phyloP scores from a whole-genome alignment of 2,888 invertebrate species.

The Scotopteryx bipunctaria region DNA sequence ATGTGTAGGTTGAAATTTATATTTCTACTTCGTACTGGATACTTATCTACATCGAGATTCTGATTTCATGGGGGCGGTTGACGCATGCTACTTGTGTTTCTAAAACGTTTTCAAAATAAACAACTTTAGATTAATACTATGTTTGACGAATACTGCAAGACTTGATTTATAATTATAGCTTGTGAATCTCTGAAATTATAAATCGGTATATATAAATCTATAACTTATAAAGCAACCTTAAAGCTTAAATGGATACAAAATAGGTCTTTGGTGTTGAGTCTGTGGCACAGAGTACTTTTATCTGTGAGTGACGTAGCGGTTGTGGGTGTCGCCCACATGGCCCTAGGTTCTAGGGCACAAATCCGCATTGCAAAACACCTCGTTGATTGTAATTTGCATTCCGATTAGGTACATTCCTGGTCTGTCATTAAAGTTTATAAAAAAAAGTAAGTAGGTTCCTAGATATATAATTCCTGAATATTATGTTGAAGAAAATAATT shows the following conservation, averaged over 20 bases:
- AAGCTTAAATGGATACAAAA: too few relatives aligned
- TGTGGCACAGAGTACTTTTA: too few relatives aligned
- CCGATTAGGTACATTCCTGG: constrained; percentile 21
- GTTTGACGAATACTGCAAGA: too few relatives aligned
- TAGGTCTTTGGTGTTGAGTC: constrained; percentile 17
- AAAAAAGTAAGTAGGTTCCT: neutral
- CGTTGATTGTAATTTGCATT: constrained; percentile 24
- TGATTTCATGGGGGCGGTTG: constrained; percentile 35
- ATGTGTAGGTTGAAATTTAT: constrained; percentile 48
- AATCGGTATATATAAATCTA: too few relatives aligned
- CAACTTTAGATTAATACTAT: too few relatives aligned
- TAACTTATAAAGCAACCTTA: too few relatives aligned
- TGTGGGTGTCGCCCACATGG: constrained; percentile 34
- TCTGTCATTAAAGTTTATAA: too few relatives aligned
- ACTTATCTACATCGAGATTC: constrained; percentile 42
- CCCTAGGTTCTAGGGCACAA: constrained; percentile 34
- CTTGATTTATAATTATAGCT: too few relatives aligned
- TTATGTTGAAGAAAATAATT: neutral
- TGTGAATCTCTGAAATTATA: too few relatives aligned
- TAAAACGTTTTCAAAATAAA: neutral
- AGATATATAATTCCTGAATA: neutral
- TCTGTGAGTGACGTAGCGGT: constrained; percentile 25
- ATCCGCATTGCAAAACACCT: constrained; percentile 37
- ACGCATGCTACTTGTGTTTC: neutral
- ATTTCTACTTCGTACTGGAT: constrained; percentile 35